Conservation (phyloP, 2,888 invertebrate species). For the Esperia sulphurella region DNA sequence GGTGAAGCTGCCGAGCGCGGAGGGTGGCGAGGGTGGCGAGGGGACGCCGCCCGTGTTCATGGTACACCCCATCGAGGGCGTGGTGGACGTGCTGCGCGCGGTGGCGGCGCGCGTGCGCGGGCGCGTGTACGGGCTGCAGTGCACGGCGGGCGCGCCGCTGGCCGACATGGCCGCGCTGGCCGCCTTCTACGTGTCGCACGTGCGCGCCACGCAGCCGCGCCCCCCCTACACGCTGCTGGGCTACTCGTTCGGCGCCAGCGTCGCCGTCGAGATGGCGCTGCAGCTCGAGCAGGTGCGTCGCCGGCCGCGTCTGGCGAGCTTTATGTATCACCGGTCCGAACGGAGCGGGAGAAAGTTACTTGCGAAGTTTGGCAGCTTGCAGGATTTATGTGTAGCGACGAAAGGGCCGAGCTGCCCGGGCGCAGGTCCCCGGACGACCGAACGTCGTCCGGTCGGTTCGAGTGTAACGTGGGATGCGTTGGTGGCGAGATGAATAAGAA, state of each 20-base stretch:
- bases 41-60: conserved; percentile 81
- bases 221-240: conserved; percentile 95
- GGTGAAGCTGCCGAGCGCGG: conserved; percentile 82
- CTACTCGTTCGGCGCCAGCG: conserved; percentile 96
- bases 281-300: conserved; percentile 82
- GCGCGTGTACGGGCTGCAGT: conserved; percentile 94
- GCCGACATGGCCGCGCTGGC: conserved; percentile 86
- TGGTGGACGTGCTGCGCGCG: conserved; percentile 83
- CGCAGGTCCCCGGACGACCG: no score
- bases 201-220: conserved; percentile 86
- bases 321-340: neutral
- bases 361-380: no score
- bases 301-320: neutral
- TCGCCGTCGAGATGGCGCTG: conserved; percentile 96
- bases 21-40: conserved; percentile 45
- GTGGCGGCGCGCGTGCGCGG: conserved; percentile 86
- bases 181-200: conserved; percentile 83
- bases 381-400: no score
- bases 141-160: conserved; percentile 87
- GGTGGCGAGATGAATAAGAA: no score
- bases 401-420: no score
- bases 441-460: no score
- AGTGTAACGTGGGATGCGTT: no score
- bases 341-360: no score
- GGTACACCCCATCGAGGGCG: conserved; percentile 94